Conservation (phyloP, 2,797 vertebrate species). For the Dryobates pubescens region DNA sequence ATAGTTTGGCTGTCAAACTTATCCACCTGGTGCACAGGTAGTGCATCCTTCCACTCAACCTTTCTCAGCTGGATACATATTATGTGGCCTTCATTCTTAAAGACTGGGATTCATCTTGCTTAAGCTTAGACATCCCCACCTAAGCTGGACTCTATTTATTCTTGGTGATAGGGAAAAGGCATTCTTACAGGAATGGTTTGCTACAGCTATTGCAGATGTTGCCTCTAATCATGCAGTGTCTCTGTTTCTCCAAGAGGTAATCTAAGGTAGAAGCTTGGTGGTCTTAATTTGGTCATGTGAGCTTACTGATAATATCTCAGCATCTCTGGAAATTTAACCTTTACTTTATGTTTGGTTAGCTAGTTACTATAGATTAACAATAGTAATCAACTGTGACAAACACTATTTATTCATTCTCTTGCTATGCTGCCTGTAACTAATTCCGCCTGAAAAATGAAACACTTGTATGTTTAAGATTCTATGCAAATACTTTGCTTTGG, state of each 20-base stretch:
- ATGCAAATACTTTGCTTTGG: not conserved
- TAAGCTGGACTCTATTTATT: not conserved
- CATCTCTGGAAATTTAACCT: slow-evolving; percentile 38
- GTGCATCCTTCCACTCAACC: not conserved
- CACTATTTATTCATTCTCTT: slow-evolving; percentile 45
- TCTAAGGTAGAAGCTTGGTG: not conserved
- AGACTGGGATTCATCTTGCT: not conserved
- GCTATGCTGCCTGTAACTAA: not conserved
- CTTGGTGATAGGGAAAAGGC: not conserved
- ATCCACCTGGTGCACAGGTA: not conserved
- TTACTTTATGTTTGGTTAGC: slow-evolving; percentile 39
- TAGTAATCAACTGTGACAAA: slow-evolving; percentile 6
- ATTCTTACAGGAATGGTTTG: not conserved
- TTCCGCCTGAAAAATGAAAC: not conserved
- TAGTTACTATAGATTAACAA: slow-evolving; percentile 45
- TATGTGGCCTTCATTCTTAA: not conserved
- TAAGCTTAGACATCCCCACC: not conserved
- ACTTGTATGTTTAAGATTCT: not conserved
- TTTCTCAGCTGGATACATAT: not conserved
- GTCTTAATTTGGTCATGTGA: not conserved
- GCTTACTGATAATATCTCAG: not conserved
- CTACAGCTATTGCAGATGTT: not conserved
- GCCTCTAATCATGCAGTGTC: not conserved
- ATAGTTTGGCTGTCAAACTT: not conserved
- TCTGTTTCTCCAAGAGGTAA: not conserved